These are phyloP conservation scores for Plusia festucae DNA, from an alignment of 2,888 invertebrate species.

Conservation along the genomic window DNA sequence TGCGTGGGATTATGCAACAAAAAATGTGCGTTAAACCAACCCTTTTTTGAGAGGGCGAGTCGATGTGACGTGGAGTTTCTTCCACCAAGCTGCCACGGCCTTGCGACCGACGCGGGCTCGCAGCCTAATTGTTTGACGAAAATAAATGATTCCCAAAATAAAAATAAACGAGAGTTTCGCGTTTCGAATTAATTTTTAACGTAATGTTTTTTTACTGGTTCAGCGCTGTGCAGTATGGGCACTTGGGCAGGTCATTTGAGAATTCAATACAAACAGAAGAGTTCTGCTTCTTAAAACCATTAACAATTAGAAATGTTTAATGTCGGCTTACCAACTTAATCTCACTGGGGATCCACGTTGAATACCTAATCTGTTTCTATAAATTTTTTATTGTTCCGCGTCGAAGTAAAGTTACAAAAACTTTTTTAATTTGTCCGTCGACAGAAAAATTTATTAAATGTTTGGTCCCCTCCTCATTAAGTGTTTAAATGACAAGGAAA, in stretches of 20 bases:
- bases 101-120: slow-evolving; percentile 76
- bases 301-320: slow-evolving; percentile 40
- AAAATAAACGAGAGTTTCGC: slow-evolving; percentile 87
- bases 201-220: slow-evolving; percentile 76
- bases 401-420: slow-evolving; percentile 31
- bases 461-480: slow-evolving; percentile 39
- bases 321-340: slow-evolving; percentile 49
- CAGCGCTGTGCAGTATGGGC: too few species aligned
- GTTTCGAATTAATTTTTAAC: slow-evolving; percentile 84
- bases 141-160: slow-evolving; percentile 88
- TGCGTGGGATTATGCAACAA: slow-evolving; percentile 82
- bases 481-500: slow-evolving; percentile 65
- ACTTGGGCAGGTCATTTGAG: slow-evolving; percentile 69
- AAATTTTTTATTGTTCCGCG: slow-evolving; percentile 33
- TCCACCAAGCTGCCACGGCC: slow-evolving; percentile 74
- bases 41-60: slow-evolving; percentile 77
- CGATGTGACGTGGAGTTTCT: slow-evolving; percentile 84
- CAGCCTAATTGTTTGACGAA: slow-evolving; percentile 87
- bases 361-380: slow-evolving; percentile 38
- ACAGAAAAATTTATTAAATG: slow-evolving; percentile 43
- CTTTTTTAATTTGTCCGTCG: slow-evolving; percentile 46
- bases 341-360: slow-evolving; percentile 39
- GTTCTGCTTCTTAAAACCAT: slow-evolving; percentile 62
- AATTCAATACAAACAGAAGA: slow-evolving; percentile 62
- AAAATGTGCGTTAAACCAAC: slow-evolving; percentile 81